Percentiles rank a stretch among this genome's conserved stretches.
These are phyloP conservation scores for Trichonephila inaurata DNA, from an alignment of 1,140 invertebrate species.

Conservation along the genomic window DNA sequence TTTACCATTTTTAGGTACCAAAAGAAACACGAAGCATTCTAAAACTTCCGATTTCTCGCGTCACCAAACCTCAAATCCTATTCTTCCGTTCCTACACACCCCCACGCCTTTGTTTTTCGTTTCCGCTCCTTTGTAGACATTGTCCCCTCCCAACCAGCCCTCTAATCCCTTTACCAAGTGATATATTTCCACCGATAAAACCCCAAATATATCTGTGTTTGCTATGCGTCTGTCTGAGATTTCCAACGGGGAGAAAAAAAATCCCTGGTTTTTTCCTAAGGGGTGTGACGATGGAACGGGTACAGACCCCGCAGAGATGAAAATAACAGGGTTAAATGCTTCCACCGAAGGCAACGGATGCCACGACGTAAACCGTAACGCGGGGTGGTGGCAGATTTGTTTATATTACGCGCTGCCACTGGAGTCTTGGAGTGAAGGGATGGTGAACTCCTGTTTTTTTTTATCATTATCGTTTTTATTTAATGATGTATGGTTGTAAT, in stretches of 20 bases:
- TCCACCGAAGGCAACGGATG: background rate
- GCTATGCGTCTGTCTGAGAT: background rate
- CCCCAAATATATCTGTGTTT: conserved; percentile 22
- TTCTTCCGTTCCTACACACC: background rate
- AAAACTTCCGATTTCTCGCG: no score
- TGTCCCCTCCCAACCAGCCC: background rate
- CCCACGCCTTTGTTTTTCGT: background rate
- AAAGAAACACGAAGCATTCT: no score
- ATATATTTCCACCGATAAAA: conserved; percentile 15
- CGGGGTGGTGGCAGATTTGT: conserved; percentile 35
- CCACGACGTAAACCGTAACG: background rate
- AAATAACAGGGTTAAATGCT: conserved; percentile 38
- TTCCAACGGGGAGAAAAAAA: background rate
- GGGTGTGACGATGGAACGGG: background rate
- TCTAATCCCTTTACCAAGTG: conserved; percentile 1
- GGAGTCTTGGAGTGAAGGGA: no score
- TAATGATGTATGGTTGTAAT: conserved; percentile 40
- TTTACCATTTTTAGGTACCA: no score
- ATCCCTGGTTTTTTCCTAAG: background rate
- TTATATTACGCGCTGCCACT: conserved; percentile 18
- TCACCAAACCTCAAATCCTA: no score
- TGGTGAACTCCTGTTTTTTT: background rate
- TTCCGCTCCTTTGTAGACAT: background rate
- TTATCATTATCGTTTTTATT: background rate
- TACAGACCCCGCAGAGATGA: background rate